Base-by-base conservation (phyloP, 2,797 vertebrate species). In the Gymnopithys bicolor region DNA sequence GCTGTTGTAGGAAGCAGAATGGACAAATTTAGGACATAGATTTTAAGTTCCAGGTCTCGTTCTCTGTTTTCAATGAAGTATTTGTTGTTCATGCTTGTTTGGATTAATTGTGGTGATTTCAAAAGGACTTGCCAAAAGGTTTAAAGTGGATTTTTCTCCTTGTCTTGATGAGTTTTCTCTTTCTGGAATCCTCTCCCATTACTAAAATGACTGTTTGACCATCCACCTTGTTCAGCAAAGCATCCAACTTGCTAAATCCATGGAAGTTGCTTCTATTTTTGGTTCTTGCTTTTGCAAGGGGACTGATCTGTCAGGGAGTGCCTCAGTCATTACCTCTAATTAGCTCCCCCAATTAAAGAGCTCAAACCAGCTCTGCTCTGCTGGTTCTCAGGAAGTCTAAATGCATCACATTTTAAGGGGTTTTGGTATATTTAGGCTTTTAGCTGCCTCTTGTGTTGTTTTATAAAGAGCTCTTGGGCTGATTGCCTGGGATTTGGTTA, bases 71-170 rank as follows among this genome's bases (percentile, higher is more conserved):
- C 28, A 28, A 0, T 23, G 63, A 41, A 1, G 17, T 11, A 5
- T 49, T 51, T 78, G 70, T 15, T 53, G 73, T 21, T 22, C 18
- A 1, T 45, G 46, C 28, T 62, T 1, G 0, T 6, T 70, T 17
- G 5, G 8, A 0, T 66, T 48, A 32, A 32, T 25, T 37, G 48
- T 0, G 5, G 4, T 37, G 1, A 22, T 76, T 45, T 37, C 4
- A 2, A 1, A 45, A 32, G 28, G 35, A 12, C 7, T 45, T n/a
- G 18, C 53, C 43, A 11, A 2, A 30, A 8, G 32, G 63, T 46
- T 67, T n/a, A 0, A 55, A 76, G 67, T 8, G 53, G 21, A 1
- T 56, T 91, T 67, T 84, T 33, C 45, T 60, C 6, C 0, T 28
- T 24, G 18, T 9, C 28, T 39, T 23, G 46, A 11, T 19, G 52